Evolutionary conservation across 2,888 invertebrate genomes (phyloP).

Genomic region (Podotricha telesiphe): DNA sequence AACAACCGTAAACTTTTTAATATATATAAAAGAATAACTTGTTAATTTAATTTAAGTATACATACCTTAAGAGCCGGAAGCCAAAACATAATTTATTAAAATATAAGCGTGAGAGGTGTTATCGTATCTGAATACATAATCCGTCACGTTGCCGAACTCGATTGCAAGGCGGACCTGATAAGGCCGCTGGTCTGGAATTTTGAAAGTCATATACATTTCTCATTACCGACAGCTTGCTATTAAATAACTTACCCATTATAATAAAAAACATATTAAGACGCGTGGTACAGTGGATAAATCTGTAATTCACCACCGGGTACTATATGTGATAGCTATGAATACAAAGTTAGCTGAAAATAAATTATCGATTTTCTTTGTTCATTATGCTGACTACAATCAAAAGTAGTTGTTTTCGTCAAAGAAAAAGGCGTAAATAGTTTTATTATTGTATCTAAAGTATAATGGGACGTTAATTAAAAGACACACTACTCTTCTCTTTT

Average conservation of each 20-base stretch:
- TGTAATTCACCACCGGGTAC: too few species aligned
- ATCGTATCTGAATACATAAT: constrained; percentile 7
- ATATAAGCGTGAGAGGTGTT: background rate
- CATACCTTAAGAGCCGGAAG: background rate
- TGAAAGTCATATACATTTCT: background rate
- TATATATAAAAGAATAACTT: too few species aligned
- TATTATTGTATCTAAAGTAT: background rate
- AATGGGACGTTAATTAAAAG: background rate
- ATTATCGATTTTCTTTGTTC: too few species aligned
- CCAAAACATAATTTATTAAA: background rate
- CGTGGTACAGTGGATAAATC: too few species aligned
- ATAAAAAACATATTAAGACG: too few species aligned
- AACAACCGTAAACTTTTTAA: too few species aligned
- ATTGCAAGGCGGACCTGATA: background rate
- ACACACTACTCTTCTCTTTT: too few species aligned
- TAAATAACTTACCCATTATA: background rate
- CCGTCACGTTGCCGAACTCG: constrained; percentile 9
- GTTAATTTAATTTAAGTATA: background rate
- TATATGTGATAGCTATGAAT: too few species aligned
- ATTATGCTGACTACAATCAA: background rate
- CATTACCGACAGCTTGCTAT: background rate
- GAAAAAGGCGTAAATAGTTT: too few species aligned
- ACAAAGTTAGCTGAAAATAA: too few species aligned
- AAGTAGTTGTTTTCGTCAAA: background rate
- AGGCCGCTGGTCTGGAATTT: background rate